phyloP scores from a whole-genome alignment of 2,113 vertebrate species.

The Gnathonemus longibarbis region DNA sequence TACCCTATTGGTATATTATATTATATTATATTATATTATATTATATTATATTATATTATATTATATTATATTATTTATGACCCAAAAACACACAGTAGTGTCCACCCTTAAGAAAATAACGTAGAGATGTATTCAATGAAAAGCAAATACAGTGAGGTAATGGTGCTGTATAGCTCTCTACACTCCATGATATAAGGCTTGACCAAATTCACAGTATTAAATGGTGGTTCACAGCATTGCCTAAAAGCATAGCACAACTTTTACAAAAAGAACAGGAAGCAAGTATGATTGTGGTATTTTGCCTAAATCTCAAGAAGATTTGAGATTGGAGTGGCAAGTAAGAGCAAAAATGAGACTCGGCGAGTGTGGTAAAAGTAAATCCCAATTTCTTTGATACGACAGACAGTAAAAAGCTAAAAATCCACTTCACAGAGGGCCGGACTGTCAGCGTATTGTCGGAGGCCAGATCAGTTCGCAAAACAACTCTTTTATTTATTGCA shows the following conservation, averaged over 20 bases:
- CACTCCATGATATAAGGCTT: neutral
- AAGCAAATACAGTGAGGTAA: neutral
- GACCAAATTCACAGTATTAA: neutral
- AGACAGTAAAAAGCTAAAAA: conserved; percentile 29
- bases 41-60: too few relatives aligned
- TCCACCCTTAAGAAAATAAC: neutral
- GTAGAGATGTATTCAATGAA: neutral
- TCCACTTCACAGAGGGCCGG: conserved; percentile 30
- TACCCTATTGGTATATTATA: neutral
- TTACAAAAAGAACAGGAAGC: neutral
- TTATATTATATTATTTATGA: too few relatives aligned
- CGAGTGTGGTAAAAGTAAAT: neutral
- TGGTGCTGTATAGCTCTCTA: neutral
- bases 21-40: too few relatives aligned
- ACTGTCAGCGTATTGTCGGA: neutral
- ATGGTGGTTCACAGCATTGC: neutral
- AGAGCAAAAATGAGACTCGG: neutral
- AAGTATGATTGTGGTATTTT: conserved; percentile 6
- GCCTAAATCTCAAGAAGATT: neutral
- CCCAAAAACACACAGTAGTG: too few relatives aligned
- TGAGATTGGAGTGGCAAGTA: neutral
- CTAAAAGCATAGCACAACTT: neutral
- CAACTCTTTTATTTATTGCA: neutral
- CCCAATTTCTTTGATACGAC: neutral
- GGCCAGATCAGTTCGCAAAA: neutral